Percentiles rank a stretch among this genome's conserved stretches.
These are phyloP conservation scores for Halichoeres trimaculatus DNA, from an alignment of 2,113 vertebrate species.

Conservation along the genomic window DNA sequence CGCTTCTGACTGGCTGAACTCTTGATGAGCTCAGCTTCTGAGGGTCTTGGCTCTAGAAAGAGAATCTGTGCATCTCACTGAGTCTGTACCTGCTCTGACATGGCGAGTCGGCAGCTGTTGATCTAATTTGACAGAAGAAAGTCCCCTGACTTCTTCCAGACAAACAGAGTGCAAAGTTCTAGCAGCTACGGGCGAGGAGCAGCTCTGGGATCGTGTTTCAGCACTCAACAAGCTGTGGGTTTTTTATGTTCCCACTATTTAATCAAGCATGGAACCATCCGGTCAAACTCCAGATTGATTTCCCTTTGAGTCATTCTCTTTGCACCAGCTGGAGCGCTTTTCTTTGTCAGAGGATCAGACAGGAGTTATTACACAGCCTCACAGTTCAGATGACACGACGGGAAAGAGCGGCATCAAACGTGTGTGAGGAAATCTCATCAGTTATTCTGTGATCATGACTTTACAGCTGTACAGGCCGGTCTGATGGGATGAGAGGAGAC, in stretches of 20 bases:
- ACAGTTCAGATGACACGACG: neutral
- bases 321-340: neutral
- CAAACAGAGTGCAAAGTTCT: constrained; percentile 9
- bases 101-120: constrained; percentile 21
- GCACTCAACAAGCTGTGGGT: neutral
- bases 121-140: constrained; percentile 53
- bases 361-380: neutral
- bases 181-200: constrained; percentile 14
- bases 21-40: constrained; percentile 7
- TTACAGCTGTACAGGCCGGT: neutral
- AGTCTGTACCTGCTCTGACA: constrained; percentile 17
- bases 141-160: constrained; percentile 23
- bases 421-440: neutral
- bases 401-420: neutral
- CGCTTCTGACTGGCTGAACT: constrained; percentile 37
- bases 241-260: constrained; percentile 24
- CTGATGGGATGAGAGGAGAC: neutral
- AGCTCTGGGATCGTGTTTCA: constrained; percentile 39
- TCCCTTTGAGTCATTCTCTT: constrained; percentile 48
- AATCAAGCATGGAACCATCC: constrained; percentile 44
- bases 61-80: constrained; percentile 4
- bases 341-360: neutral
- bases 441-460: neutral
- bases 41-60: neutral
- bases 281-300: constrained; percentile 36